Conservation (phyloP, 2,888 invertebrate species). For the Phragmatobia fuliginosa region DNA sequence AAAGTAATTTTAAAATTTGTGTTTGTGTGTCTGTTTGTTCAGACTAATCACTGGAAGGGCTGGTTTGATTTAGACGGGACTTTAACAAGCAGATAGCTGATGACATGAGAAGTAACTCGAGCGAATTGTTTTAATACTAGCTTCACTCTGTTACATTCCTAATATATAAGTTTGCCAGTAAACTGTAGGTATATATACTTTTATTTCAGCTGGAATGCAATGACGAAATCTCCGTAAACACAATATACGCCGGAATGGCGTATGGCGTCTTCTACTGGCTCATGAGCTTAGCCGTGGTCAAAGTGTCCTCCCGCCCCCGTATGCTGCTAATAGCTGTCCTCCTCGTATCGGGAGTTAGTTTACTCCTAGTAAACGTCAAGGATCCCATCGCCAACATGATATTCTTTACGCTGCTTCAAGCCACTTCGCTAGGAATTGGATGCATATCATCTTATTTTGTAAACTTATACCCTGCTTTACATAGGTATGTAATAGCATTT, state of each 20-base stretch:
- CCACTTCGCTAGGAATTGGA: conserved; percentile 59
- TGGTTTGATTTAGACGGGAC: too few species aligned
- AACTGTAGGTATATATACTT: too few species aligned
- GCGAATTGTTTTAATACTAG: too few species aligned
- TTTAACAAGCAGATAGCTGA: too few species aligned
- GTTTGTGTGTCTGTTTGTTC: too few species aligned
- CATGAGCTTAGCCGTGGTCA: conserved; percentile 77
- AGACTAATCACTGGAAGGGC: too few species aligned
- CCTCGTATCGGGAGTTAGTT: conserved; percentile 81
- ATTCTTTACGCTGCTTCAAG: conserved; percentile 64
- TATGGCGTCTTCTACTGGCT: conserved; percentile 86
- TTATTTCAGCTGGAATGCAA: conserved; percentile 58
- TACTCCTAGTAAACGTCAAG: conserved; percentile 80
- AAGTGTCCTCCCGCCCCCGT: conserved; percentile 82
- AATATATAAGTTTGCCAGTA: too few species aligned
- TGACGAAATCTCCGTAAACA: conserved; percentile 80
- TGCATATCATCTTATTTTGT: conserved; percentile 65
- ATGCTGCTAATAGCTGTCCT: conserved; percentile 74
- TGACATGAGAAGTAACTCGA: too few species aligned
- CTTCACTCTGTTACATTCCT: too few species aligned
- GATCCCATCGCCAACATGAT: conserved; percentile 61
- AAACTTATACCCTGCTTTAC: conserved; percentile 68
- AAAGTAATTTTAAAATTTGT: too few species aligned
- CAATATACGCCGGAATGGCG: conserved; percentile 87
- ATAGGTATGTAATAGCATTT: conserved; percentile 56